Base-by-base conservation (phyloP, 1,140 invertebrate genomes). In the Maconellicoccus hirsutus region DNA sequence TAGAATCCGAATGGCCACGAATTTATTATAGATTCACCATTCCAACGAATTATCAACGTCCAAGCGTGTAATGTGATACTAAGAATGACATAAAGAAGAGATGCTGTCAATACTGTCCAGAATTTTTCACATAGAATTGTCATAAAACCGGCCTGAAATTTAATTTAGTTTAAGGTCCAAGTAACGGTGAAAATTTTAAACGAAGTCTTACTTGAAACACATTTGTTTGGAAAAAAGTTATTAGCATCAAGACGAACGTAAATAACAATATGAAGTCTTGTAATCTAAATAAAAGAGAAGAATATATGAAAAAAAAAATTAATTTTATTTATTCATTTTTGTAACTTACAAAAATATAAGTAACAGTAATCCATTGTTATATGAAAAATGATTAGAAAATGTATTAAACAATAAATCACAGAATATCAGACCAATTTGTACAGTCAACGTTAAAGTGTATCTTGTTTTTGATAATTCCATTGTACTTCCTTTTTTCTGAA, bases 211-310 rank as follows among this genome's bases (percentile, higher is more conserved):
- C 73, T 71, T 74, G 73, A 61, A 74, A 74, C 14, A 74, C 73
- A 71, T 71, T 74, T 4, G 73, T 74, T 71, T 74, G 73, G 39
- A 74, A 74, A 23, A 74, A 71, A 27, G 61, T 72, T 29, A 74
- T 71, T n/a, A 74, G 29, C 19, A 74, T 59, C n/a, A 72, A 16
- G 6, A 72, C 72, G n/a, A 74, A 61, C 3, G 72, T 63, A 23
- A 74, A 59, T 16, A 74, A 59, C 59, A 73, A 72, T 16, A 74
- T 69, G 39, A 72, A 71, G 38, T 72, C 72, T 70, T 74, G 73
- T 27, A 74, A 69, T 66, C 73, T 74, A 74, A 21, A 63, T 21
- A 23, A 66, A 66, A 66, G 10, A 66, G n/a, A 52, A 52, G 42
- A 3, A 59, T 66, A 23, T 66, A 8, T 23, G 16, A 66, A 66